Evolutionary conservation across 2,888 invertebrate species (phyloP), one percentile per base, ranked within the genome.

Genomic region (Ommatoiulus sabulosus): DNA sequence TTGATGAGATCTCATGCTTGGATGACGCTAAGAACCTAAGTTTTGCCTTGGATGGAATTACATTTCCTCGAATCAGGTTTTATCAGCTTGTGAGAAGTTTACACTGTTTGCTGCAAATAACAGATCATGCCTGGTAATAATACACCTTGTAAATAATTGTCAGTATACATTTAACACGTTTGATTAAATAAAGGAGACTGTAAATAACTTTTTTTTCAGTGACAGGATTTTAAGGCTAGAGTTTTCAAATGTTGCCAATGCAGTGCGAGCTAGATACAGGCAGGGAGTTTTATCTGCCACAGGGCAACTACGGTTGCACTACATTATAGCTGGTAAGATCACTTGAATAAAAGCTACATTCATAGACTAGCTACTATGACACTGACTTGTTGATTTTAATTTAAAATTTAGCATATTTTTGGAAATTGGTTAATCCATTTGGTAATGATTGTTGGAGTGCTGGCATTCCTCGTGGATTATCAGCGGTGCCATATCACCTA

Each of bases 321-420:
- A 57, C 43, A 72, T 87, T 0, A 43, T 63, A 43, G 87, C 87
- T 43, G 72, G 87, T 87, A 46, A 72, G 44, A 44, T 43, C 4
- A 35, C 17, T 44, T 12, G 35, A 35, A 43, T 85, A 85, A 85
- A 85, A 7, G 52, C 8, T 10, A 12, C 63, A 10, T 8, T 52
- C 17, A 7, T 72, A 3, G 24, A 24, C 20, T 72, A 24, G 5
- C 72, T 20, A 72, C n/a, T n/a, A 72, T 24, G 7, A 72, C 24
- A 44, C 3, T 2, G 0, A n/a, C 8, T 85, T 85, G 12, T 85
- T 43, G n/a, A 85, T 43, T 85, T 17, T 6, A 44, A 0, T n/a
- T 85, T 87, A 46, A 10, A 52, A 52, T 48, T 43, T 72, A 87
- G 87, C 63, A 17, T 87, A 88, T 57, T 86, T 88, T 57, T 88